A percentile compares a stretch with the other conserved stretches of the same genome.
These are phyloP conservation scores for Dicyrtomina minuta DNA, from an alignment of 2,888 invertebrate species.

Conservation along the genomic window DNA sequence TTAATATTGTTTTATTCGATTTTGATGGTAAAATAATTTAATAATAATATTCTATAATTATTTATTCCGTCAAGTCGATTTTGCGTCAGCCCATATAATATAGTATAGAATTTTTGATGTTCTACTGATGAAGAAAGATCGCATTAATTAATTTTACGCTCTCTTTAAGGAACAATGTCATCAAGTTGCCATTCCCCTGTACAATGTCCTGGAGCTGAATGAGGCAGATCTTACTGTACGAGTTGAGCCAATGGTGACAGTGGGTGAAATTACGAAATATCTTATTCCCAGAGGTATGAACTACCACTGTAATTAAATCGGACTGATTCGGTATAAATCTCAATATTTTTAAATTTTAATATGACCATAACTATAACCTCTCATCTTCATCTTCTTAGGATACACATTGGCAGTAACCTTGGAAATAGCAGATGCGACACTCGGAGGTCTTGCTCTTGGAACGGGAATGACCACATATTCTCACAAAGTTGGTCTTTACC, in stretches of 20 bases:
- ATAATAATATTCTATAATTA: too few relatives aligned
- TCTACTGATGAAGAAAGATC: too few relatives aligned
- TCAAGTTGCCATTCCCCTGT: slow-evolving; percentile 65
- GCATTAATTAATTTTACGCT: too few relatives aligned
- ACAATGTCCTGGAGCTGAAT: slow-evolving; percentile 65
- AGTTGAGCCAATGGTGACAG: slow-evolving; percentile 67
- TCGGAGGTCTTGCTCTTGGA: slow-evolving; percentile 69
- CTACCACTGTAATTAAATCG: too few relatives aligned
- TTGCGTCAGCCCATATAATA: too few relatives aligned
- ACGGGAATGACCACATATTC: slow-evolving; percentile 75
- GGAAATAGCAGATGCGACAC: slow-evolving; percentile 69
- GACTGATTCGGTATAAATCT: too few relatives aligned
- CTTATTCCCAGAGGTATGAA: slow-evolving; percentile 64
- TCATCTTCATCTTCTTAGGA: slow-evolving; percentile 56
- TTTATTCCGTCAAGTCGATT: too few relatives aligned
- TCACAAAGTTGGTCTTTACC: slow-evolving; percentile 69
- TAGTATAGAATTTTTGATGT: too few relatives aligned
- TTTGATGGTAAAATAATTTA: neutral
- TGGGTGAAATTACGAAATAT: slow-evolving; percentile 66
- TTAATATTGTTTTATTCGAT: neutral
- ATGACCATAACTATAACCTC: too few relatives aligned
- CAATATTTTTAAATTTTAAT: too few relatives aligned
- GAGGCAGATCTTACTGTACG: slow-evolving; percentile 63
- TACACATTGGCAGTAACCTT: slow-evolving; percentile 70
- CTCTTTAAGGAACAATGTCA: slow-evolving; percentile 61